Evolutionary conservation across 2,113 vertebrate genomes (phyloP).

Genomic region (Emydura subglobosa): DNA sequence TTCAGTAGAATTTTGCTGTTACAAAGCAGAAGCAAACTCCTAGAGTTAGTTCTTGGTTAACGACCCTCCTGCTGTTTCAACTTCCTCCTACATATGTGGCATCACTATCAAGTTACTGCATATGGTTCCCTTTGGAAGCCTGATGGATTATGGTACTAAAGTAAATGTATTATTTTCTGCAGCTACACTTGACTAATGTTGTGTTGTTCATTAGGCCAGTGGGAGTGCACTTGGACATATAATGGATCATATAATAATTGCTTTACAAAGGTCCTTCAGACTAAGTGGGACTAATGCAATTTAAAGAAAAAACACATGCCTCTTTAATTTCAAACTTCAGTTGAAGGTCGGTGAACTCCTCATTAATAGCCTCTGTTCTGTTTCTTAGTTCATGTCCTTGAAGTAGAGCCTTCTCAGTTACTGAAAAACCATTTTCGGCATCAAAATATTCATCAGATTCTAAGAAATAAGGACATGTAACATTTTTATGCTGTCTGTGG

Average conservation of each 20-base stretch:
- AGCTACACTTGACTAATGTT: not conserved
- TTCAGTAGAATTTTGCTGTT: not conserved
- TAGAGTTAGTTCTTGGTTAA: not conserved
- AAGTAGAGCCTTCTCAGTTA: not conserved
- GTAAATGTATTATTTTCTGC: fast-evolving
- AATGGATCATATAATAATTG: not conserved
- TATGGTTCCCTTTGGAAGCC: not conserved
- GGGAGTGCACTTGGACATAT: not conserved
- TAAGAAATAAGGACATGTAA: conserved; percentile 32
- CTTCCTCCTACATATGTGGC: not conserved
- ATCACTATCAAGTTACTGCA: not conserved
- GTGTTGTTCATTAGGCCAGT: not conserved
- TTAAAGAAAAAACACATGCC: conserved; percentile 65
- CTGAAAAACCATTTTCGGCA: conserved; percentile 63
- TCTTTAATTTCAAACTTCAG: conserved; percentile 94
- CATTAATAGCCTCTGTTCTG: conserved; percentile 57
- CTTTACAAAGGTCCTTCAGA: not conserved
- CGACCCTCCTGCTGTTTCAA: not conserved
- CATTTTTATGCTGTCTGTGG: not conserved
- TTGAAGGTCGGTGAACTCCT: conserved; percentile 89
- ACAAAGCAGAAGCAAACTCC: not conserved
- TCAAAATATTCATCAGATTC: conserved; percentile 85
- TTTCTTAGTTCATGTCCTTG: conserved; percentile 45
- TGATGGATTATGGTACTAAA: not conserved
- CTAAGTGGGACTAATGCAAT: not conserved